Base-by-base conservation (phyloP, 1,140 invertebrate genomes). In the Arctopsyche grandis region DNA sequence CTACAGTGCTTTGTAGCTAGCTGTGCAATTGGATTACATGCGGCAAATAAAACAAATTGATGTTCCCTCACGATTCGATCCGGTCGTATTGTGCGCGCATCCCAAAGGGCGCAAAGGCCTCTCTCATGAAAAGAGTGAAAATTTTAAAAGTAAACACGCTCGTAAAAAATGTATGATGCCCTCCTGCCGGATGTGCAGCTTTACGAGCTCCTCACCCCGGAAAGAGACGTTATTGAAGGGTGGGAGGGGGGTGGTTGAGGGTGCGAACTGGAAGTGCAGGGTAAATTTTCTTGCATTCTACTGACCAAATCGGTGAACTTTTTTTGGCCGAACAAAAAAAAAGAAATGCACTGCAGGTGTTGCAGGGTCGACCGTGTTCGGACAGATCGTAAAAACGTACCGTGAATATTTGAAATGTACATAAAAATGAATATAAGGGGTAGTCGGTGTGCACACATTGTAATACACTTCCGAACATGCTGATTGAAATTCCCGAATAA, bases 91-190 rank as follows among this genome's bases (percentile, higher is more conserved):
- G 69, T 52, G 29, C 12, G 14, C 26, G 24, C 66, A 10, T 63
- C 19, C 14, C 43, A 19, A 43, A 58, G 56, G 43, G 22, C 19
- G 29, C 4, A 4, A 9, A 3, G 44, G 44, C 19, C 29, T 48
- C 38, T 16, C 48, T 74, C 48, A 80, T 78, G 79, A 78, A 80
- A 69, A 44, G 69, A 71, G 80, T 81, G 80, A 81, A 79, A 75
- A 79, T 79, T 81, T 81, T 75, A 79, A 81, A 79, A 81, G 80
- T 81, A 81, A 81, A 81, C 80, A 81, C 70, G 29, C 52, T 81
- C 80, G 75, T 81, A 81, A 81, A 81, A 81, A 70, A 79, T 81
- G 77, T 48, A 81, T 79, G 75, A 44, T 63, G 63, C 52, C 38
- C 21, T 58, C 7, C 16, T 16, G 58, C 77, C 80, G 80, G 78